Base-by-base conservation (phyloP, 2,888 invertebrate species). In the Silvanus unidentatus region DNA sequence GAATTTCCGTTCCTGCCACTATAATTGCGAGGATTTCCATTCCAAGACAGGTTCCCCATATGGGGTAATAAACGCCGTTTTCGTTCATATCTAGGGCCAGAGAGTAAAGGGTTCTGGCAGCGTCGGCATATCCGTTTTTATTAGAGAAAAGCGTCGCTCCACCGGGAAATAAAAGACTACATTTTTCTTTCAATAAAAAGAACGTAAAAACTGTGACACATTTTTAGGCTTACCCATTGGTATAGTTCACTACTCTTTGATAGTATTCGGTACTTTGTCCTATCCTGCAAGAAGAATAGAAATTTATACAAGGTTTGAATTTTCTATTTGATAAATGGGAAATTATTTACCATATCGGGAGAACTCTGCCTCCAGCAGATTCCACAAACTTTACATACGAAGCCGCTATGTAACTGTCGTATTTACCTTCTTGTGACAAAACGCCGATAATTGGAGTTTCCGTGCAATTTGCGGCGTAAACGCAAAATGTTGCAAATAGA, bases 341-440 rank as follows among this genome's bases (percentile, higher is more conserved):
- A 28, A 16, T 35, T 40, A 30, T 58, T 64, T 64, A 89, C 91
- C 84, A 77, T 62, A 91, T 83, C 0, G 91, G 93, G n/a, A 91
- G 83, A 1, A 86, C 92, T 59, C 90, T 77, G 10, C 88, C 94
- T 8, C 94, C 94, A 6, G 87, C 82, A 40, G 86, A 80, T 73
- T 95, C 93, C n/a, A 94, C 69, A 70, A 81, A 89, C 68, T 94
- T 93, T 1, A 95, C 88, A 65, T 94, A 94, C 0, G 89, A 88
- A 0, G 92, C 86, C 0, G 88, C 86, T 42, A 94, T 87, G 61
- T 84, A 92, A 59, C 87, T 86, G 14, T 58, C 57, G 41, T 78
- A 80, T 14, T 58, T 45, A 0, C 81, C 77, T 68, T 88, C 87
- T 68, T 87, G 86, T 0, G 84, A 69, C 39, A 90, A 69, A 29